Conservation (phyloP, 2,888 invertebrate species). For the Copidosoma aretas region DNA sequence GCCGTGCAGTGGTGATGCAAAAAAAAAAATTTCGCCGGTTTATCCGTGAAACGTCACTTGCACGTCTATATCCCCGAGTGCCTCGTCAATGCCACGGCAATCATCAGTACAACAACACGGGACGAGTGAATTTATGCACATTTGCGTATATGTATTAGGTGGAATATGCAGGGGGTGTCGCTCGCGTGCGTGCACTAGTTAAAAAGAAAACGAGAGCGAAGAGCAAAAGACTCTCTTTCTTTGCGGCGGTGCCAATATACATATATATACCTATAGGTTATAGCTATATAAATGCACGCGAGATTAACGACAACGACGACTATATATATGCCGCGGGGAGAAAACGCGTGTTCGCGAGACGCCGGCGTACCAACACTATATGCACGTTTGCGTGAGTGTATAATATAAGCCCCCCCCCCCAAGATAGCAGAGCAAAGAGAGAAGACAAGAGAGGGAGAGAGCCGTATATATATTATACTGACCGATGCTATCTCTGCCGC, state of each 20-base stretch:
- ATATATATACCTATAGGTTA: not conserved
- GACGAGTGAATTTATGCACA: too few relatives aligned
- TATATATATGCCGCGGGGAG: too few relatives aligned
- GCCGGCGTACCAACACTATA: not conserved
- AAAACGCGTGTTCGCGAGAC: slow-evolving; percentile 21
- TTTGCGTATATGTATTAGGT: too few relatives aligned
- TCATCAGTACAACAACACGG: too few relatives aligned
- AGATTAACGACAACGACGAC: slow-evolving; percentile 25
- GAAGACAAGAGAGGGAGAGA: slow-evolving; percentile 16
- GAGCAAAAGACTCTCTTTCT: not conserved
- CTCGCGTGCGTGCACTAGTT: not conserved
- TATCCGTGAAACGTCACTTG: too few relatives aligned
- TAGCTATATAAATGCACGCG: slow-evolving; percentile 9
- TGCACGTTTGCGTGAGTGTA: slow-evolving; percentile 5
- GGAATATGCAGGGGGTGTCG: too few relatives aligned
- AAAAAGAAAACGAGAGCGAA: not conserved
- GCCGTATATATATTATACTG: slow-evolving; percentile 16
- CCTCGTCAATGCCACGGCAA: too few relatives aligned
- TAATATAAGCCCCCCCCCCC: too few relatives aligned
- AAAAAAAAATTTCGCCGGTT: too few relatives aligned
- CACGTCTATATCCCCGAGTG: too few relatives aligned
- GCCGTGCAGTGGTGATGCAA: too few relatives aligned
- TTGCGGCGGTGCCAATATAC: too few relatives aligned
- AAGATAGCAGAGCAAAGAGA: slow-evolving; percentile 27
- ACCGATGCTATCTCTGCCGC: slow-evolving; percentile 21